phyloP scores from a whole-genome alignment of 2,888 invertebrate genomes.

The Steinernema scapterisci region DNA sequence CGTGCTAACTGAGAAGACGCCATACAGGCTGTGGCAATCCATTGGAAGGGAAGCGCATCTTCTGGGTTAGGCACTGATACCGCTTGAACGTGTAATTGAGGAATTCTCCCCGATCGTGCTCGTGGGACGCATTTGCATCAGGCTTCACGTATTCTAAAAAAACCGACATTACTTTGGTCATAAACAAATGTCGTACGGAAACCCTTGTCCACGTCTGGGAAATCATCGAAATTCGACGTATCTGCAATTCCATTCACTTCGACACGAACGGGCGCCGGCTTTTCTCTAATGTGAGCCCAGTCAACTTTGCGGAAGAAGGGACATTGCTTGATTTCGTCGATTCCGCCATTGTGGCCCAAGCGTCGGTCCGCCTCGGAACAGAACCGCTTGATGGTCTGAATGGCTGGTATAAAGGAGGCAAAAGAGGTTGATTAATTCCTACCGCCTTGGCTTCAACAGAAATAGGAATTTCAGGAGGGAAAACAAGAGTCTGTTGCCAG shows the following conservation, averaged over 20 bases:
- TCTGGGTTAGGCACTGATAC: conserved; percentile 93
- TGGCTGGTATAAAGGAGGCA: neutral
- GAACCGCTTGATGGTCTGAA: conserved; percentile 73
- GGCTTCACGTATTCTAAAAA: conserved; percentile 43
- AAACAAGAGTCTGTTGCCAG: conserved; percentile 96
- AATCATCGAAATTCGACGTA: conserved; percentile 99
- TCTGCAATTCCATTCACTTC: conserved; percentile 98
- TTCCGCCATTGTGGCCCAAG: conserved; percentile 81
- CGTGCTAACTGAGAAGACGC: too few species aligned
- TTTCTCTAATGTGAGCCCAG: conserved; percentile 94
- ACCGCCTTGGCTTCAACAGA: conserved; percentile 83
- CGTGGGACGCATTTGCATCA: conserved; percentile 24
- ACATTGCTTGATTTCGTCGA: conserved; percentile 88
- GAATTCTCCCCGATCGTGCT: conserved; percentile 75
- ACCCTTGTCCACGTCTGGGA: conserved; percentile 97
- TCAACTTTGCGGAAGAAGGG: conserved; percentile 92
- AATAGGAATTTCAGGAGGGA: conserved; percentile 98
- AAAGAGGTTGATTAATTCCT: neutral
- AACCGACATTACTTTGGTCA: too few species aligned
- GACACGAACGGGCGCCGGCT: conserved; percentile 95
- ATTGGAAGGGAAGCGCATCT: conserved; percentile 72
- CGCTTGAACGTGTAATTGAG: conserved; percentile 99
- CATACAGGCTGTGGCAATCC: too few species aligned
- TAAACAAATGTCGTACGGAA: conserved; percentile 79
- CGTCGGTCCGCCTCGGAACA: conserved; percentile 95